Evolutionary conservation across 2,797 vertebrate species (phyloP), one percentile per base, ranked within the genome.

Genomic region (Xenentodon cancila): DNA sequence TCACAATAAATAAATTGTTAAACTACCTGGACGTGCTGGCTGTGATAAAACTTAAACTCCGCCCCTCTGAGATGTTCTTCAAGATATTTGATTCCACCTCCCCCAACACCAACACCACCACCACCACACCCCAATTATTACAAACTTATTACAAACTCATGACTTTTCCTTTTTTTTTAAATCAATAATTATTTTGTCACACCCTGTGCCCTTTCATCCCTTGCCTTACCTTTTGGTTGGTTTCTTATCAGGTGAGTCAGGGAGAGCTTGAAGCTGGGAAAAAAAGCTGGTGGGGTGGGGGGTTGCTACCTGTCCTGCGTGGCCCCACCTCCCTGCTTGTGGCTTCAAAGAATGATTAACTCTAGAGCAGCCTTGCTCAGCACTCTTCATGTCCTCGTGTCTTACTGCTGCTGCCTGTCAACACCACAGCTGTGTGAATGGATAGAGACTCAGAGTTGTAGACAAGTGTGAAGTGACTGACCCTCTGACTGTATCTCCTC

Each of bases 261-360:
- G 47, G 49, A 61, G 56, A 73, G 75, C 75, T 51, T 85, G 73
- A 86, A 82, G 75, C 53, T 77, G 72, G 50, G n/a, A 59, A 57
- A 32, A 62, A 48, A 44, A 25, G 25, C 25, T 25, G 32, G 62
- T 25, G 32, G 62, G 59, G 43, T 68, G 81, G 84, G 80, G 83
- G 82, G 62, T 78, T 86, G 59, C 79, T 87, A 89, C 86, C 81
- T 89, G 85, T 69, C 8, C 55, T 66, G 55, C 78, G 65, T 63
- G 59, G 92, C 91, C 88, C 91, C 90, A 83, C 92, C 90, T 90
- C 86, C 83, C 49, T 80, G 80, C 47, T 59, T 50, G 64, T 80
- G 84, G 72, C 61, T 77, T 72, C 64, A 79, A 68, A 84, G 81
- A 88, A 76, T 88, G 82, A 90, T 91, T 92, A 94, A 94, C 90